A percentile compares a stretch with the other conserved stretches of the same genome.
Evolutionary conservation across 2,888 invertebrate genomes (phyloP).

Genomic region (Bibio marci): DNA sequence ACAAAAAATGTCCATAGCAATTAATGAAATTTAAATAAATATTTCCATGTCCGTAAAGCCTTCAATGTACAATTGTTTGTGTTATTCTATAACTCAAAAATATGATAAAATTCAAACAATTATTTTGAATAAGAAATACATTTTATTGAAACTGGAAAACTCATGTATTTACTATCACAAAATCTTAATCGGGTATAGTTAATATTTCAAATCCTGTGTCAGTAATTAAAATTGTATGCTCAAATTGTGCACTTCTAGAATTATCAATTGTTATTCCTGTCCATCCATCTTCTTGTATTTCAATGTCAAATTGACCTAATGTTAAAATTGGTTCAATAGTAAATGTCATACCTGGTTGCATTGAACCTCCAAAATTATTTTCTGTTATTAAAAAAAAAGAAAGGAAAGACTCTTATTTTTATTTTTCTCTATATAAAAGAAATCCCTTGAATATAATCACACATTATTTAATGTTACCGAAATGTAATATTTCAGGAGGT

Average conservation of each 20-base stretch:
- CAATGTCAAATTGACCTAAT: conserved; percentile 49
- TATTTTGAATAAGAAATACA: no score
- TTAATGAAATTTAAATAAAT: no score
- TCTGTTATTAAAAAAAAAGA: conserved; percentile 30
- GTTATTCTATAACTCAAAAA: no score
- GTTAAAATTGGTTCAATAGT: conserved; percentile 84
- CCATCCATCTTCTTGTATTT: conserved; percentile 77
- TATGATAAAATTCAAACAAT: no score
- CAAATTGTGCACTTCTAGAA: conserved; percentile 73
- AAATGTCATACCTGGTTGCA: conserved; percentile 84
- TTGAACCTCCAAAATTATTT: conserved; percentile 46
- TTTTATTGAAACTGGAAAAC: no score
- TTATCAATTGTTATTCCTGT: conserved; percentile 72
- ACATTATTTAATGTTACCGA: conserved; percentile 44
- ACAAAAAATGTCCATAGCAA: no score
- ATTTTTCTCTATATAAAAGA: not conserved
- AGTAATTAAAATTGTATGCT: conserved; percentile 81
- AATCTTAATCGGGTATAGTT: conserved; percentile 33
- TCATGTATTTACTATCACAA: no score
- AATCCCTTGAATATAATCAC: not conserved
- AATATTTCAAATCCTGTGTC: conserved; percentile 59
- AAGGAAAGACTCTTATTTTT: not conserved
- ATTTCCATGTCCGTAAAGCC: no score
- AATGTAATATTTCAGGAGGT: conserved; percentile 77
- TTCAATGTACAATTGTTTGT: no score